These are phyloP conservation scores for Standfussiana lucernea DNA, from an alignment of 2,888 invertebrate genomes.

Conservation along the genomic window DNA sequence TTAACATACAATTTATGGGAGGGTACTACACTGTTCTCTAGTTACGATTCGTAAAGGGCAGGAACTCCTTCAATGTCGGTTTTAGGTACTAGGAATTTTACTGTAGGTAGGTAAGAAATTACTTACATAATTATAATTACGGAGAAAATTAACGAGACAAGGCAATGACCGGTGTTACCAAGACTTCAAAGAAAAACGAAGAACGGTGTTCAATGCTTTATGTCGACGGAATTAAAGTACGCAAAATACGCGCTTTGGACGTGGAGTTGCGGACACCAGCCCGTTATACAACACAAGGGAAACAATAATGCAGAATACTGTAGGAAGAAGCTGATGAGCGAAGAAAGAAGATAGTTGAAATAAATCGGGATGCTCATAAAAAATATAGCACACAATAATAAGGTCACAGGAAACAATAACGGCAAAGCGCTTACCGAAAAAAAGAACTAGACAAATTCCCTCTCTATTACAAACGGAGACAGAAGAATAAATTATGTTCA, in stretches of 20 bases:
- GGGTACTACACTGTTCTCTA: slow-evolving; percentile 34
- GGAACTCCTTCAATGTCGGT: not conserved
- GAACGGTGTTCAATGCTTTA: not conserved
- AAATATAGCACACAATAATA: not conserved
- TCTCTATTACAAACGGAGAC: slow-evolving; percentile 17
- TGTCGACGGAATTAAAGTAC: not conserved
- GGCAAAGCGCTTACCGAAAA: not conserved
- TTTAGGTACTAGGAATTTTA: not conserved
- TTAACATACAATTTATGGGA: slow-evolving; percentile 58
- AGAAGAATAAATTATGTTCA: slow-evolving; percentile 24
- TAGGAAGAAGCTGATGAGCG: not conserved
- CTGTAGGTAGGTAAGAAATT: not conserved
- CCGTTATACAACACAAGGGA: too few species aligned
- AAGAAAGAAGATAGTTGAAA: not conserved
- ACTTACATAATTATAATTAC: not conserved
- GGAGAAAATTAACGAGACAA: not conserved
- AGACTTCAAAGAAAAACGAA: not conserved
- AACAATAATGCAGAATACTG: too few species aligned
- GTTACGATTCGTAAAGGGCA: slow-evolving; percentile 30
- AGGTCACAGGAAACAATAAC: not conserved
- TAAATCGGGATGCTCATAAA: not conserved
- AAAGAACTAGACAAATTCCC: not conserved
- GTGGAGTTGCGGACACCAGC: too few species aligned
- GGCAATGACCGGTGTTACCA: not conserved
- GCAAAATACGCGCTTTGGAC: too few species aligned